These are phyloP conservation scores for Riparia riparia DNA, from an alignment of 2,113 vertebrate genomes.

Conservation along the genomic window DNA sequence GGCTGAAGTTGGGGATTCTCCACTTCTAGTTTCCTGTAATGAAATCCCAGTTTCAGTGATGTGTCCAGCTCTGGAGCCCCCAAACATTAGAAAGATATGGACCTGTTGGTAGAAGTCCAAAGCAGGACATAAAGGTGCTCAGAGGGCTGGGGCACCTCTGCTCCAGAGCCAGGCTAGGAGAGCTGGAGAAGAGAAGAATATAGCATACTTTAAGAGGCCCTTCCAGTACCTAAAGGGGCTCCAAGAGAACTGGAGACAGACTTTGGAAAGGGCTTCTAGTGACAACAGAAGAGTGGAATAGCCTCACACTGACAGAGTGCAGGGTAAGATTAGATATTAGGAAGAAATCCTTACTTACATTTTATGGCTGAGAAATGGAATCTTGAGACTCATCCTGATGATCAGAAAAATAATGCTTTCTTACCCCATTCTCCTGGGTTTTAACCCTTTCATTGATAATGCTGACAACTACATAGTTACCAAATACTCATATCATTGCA, in stretches of 20 bases:
- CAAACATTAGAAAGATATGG: neutral
- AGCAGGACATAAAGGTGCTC: neutral
- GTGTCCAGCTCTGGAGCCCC: neutral
- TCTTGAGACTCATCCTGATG: neutral
- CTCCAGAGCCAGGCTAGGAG: neutral
- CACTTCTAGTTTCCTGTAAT: neutral
- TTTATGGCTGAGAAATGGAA: neutral
- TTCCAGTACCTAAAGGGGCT: neutral
- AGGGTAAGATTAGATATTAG: too few species aligned
- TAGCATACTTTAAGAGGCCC: neutral
- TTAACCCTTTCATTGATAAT: fast-evolving
- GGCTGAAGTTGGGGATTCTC: neutral
- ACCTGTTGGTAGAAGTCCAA: neutral
- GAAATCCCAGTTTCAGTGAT: neutral
- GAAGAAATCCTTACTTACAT: neutral
- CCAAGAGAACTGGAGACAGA: neutral
- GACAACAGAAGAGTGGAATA: neutral
- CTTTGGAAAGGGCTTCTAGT: neutral
- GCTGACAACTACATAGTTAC: fast-evolving
- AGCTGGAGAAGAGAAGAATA: neutral
- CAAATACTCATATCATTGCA: neutral
- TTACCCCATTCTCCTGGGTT: neutral
- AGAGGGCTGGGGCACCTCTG: neutral
- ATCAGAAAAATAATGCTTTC: neutral
- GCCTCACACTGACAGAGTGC: neutral